Percentiles rank a stretch among this genome's conserved stretches.
phyloP scores from a whole-genome alignment of 2,888 invertebrate species.

The Polydrusus tereticollis region DNA sequence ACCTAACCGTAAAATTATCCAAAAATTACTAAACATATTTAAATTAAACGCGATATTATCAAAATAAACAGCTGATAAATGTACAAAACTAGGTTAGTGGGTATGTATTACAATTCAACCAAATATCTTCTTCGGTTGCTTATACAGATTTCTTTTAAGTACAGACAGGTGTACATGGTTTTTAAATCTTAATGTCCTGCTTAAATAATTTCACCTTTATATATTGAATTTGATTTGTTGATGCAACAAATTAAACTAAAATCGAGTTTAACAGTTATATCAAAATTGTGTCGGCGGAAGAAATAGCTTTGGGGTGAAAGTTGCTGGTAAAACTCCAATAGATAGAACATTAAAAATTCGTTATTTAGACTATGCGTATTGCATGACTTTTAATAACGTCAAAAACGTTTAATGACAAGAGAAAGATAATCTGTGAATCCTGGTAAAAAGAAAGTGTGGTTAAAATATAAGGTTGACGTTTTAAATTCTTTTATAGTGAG shows the following conservation, averaged over 20 bases:
- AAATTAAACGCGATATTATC: slow-evolving; percentile 30
- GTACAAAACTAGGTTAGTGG: slow-evolving; percentile 51
- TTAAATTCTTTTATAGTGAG: not conserved
- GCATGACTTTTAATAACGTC: not conserved
- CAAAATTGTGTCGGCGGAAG: not conserved
- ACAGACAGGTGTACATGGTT: slow-evolving; percentile 6
- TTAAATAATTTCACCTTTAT: slow-evolving; percentile 1
- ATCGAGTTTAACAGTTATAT: not conserved
- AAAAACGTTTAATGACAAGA: not conserved
- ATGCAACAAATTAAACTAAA: not conserved
- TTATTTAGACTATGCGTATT: not conserved
- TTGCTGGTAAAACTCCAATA: not conserved
- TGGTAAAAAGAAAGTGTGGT: not conserved
- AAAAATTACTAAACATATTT: not conserved
- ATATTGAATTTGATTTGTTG: not conserved
- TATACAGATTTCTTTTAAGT: slow-evolving; percentile 31
- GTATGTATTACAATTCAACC: slow-evolving; percentile 51
- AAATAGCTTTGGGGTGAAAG: not conserved
- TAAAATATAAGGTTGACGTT: not conserved
- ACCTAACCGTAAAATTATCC: not conserved
- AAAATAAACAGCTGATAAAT: slow-evolving; percentile 28
- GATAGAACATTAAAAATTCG: not conserved
- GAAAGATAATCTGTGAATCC: not conserved
- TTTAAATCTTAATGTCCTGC: not conserved
- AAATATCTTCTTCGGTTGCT: slow-evolving; percentile 37